A percentile compares a stretch with the other conserved stretches of the same genome.
These are phyloP conservation scores for Iselma pallidipennis DNA, from an alignment of 2,888 invertebrate species.

Conservation along the genomic window DNA sequence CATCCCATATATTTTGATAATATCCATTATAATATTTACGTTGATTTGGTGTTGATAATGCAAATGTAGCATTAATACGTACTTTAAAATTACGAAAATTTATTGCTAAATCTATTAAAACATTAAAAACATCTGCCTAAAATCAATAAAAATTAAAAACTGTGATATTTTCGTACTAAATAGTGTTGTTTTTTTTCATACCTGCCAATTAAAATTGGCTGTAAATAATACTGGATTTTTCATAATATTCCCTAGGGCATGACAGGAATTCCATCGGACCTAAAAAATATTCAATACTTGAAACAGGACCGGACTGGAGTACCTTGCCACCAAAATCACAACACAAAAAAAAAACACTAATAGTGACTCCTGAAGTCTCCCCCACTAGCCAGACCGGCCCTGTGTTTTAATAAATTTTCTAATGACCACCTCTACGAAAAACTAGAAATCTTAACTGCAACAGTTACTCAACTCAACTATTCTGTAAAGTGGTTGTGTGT, in stretches of 20 bases:
- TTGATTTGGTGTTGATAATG: conserved; percentile 66
- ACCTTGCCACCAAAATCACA: no score
- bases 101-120: conserved; percentile 68
- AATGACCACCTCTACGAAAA: no score
- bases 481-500: no score
- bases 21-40: conserved; percentile 68
- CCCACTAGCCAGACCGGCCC: no score
- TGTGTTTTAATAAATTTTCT: no score
- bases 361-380: no score
- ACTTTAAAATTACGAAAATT: conserved; percentile 87
- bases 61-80: conserved; percentile 82
- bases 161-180: background rate
- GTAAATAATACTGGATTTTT: conserved; percentile 62
- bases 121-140: conserved; percentile 67
- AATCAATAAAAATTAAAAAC: conserved; percentile 26
- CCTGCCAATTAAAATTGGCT: conserved; percentile 58
- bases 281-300: no score
- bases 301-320: no score
- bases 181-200: conserved; percentile 24
- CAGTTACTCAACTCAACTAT: no score
- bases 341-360: no score
- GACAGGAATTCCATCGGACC: conserved; percentile 90
- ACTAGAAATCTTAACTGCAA: no score
- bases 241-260: conserved; percentile 81
- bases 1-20: conserved; percentile 69